phyloP scores from a whole-genome alignment of 2,113 vertebrate genomes.

The Todiramphus chloris region DNA sequence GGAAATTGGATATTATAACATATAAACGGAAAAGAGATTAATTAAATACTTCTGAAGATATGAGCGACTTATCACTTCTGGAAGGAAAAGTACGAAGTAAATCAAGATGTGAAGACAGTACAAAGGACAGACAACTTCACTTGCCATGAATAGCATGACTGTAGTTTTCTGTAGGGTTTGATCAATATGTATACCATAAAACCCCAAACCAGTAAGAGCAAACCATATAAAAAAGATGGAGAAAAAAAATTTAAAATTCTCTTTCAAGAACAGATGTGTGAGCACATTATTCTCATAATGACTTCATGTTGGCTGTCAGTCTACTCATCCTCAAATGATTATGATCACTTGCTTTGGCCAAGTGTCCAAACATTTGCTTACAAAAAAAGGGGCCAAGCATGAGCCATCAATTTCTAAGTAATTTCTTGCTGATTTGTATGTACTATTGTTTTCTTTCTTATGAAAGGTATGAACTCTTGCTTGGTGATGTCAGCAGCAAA shows the following conservation, averaged over 20 bases:
- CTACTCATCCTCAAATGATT: not conserved
- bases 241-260: not conserved
- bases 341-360: not conserved
- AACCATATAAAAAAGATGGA: not conserved
- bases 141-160: fast-evolving
- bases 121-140: not conserved
- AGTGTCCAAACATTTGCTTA: not conserved
- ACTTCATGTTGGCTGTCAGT: not conserved
- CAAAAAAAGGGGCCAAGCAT: not conserved
- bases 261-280: not conserved
- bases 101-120: not conserved
- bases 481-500: not conserved
- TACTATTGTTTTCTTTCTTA: not conserved
- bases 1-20: not conserved
- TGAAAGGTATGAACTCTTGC: not conserved
- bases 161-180: not conserved
- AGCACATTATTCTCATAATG: not conserved
- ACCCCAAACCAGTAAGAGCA: not conserved
- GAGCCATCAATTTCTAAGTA: not conserved
- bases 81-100: not conserved
- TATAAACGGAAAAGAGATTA: not conserved
- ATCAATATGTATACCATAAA: not conserved
- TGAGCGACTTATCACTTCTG: not conserved
- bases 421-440: not conserved
- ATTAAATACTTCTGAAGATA: not conserved